Base-by-base conservation (phyloP, 1,140 invertebrate species). In the Harpegnathos saltator region DNA sequence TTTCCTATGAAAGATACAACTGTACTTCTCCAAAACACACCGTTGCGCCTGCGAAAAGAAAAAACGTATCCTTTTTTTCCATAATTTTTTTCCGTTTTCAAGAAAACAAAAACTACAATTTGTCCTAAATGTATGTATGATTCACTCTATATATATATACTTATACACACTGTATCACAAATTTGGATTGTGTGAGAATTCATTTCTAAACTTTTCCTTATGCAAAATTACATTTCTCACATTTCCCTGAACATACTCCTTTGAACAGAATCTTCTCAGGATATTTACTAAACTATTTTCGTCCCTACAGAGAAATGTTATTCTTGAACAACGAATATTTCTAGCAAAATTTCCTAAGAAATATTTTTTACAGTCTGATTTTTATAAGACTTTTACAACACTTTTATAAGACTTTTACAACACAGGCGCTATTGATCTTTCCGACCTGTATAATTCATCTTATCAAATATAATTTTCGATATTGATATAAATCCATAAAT, bases 151-250 rank as follows among this genome's bases (percentile, higher is more conserved):
- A 44, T 69, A 44, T 69, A 86, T 81, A 80, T 0, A 75, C 22
- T 84, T 65, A 69, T 80, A 83, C 62, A 58, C 65, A 77, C 19
- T 71, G 54, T 87, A 87, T 88, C 75, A 87, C 65, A 88, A 88
- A 85, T 85, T 88, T 73, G 52, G 38, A 75, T 84, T 75, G 78
- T 62, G 86, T 62, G 86, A 74, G 63, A 85, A 83, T 78, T 83
- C 66, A n/a, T 58, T 68, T 59, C 56, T 82, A 63, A 59, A 58
- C 1, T 59, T 19, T 82, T 56, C 7, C 33, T 69, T 82, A 85
- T 82, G 50, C 44, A 81, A 81, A 81, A 86, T 86, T 84, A 68
- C 61, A 63, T 29, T 75, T 83, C 54, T 65, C n/a, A 17, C 17
- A 24, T 72, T 44, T 65, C 26, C 19, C 17, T 63, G 48, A 71